These are phyloP conservation scores for Triplophysa yarkandensis DNA, from an alignment of 2,797 vertebrate genomes.

Conservation along the genomic window DNA sequence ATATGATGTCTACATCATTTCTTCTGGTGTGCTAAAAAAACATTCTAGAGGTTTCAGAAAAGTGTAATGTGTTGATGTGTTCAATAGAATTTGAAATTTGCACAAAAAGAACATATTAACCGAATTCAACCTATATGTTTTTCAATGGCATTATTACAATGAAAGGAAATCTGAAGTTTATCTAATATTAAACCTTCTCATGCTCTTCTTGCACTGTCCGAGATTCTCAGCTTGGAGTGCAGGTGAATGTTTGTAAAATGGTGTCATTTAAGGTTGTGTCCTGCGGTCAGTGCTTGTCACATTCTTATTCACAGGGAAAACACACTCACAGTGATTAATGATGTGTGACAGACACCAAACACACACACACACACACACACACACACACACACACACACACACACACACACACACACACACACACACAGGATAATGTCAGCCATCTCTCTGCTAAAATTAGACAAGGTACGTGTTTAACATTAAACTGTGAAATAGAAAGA, in stretches of 20 bases:
- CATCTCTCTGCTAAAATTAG: neutral
- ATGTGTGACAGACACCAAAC: conserved; percentile 39
- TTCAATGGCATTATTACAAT: too few species aligned
- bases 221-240: neutral
- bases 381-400: conserved; percentile 7
- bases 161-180: too few species aligned
- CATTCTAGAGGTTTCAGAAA: too few species aligned
- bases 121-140: too few species aligned
- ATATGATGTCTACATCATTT: too few species aligned
- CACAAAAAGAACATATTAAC: too few species aligned
- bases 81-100: too few species aligned
- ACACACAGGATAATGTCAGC: neutral
- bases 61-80: too few species aligned
- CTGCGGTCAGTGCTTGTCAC: conserved; percentile 30
- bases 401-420: conserved; percentile 25
- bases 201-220: too few species aligned
- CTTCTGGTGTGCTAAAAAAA: too few species aligned
- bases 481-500: neutral
- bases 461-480: conserved; percentile 26
- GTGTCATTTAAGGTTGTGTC: conserved; percentile 25
- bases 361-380: conserved; percentile 33
- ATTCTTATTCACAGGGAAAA: conserved; percentile 31
- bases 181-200: too few species aligned
- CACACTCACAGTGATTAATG: conserved; percentile 43
- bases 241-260: neutral